These are phyloP conservation scores for Penaeus vannamei DNA, from an alignment of 1,140 invertebrate species.

Conservation along the genomic window DNA sequence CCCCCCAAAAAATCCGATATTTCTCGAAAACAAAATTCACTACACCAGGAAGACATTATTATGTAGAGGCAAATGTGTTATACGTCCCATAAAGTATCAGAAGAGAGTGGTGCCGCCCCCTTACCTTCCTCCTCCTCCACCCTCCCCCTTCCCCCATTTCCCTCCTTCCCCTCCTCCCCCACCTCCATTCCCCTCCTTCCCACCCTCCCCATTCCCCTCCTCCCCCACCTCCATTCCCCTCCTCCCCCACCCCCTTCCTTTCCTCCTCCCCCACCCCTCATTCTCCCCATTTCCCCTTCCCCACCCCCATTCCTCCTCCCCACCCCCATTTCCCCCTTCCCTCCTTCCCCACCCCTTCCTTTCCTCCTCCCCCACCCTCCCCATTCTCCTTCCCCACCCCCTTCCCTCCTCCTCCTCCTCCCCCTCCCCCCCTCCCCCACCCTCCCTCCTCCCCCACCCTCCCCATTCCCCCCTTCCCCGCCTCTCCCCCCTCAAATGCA, in stretches of 20 bases:
- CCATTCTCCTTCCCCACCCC: background rate
- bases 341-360: too few relatives aligned
- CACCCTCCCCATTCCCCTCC: background rate
- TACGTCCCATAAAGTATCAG: too few relatives aligned
- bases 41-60: background rate
- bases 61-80: background rate
- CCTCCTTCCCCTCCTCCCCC: background rate
- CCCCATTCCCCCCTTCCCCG: background rate
- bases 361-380: too few relatives aligned
- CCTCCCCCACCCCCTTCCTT: background rate
- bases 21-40: background rate
- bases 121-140: too few relatives aligned
- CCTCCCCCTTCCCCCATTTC: background rate
- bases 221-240: too few relatives aligned
- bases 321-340: background rate
- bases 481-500: too few relatives aligned
- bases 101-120: background rate
- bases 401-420: background rate
- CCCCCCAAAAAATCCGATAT: background rate
- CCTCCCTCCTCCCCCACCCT: background rate
- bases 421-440: background rate
- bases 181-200: background rate
- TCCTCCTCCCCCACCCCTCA: background rate
- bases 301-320: too few relatives aligned
- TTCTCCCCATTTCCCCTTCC: too few relatives aligned